phyloP scores from a whole-genome alignment of 2,888 invertebrate genomes.

The Rhodophaea formosa region DNA sequence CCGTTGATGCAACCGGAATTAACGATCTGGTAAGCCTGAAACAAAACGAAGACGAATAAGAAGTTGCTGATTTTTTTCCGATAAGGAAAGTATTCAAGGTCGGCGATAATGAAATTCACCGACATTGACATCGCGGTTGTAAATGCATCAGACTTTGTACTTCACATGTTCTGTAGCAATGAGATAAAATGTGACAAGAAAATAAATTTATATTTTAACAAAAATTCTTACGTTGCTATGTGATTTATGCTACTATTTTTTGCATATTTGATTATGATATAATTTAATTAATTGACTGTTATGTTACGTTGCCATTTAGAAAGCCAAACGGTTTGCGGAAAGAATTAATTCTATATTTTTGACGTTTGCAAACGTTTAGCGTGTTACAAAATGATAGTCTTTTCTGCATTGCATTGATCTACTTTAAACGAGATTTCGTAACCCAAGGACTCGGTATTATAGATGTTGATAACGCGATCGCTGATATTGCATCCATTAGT shows the following conservation, averaged over 20 bases:
- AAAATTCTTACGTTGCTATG: background rate
- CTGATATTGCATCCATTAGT: constrained; percentile 45
- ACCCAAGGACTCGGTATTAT: constrained; percentile 53
- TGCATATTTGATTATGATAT: background rate
- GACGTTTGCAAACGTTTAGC: constrained; percentile 3
- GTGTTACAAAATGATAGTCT: constrained; percentile 25
- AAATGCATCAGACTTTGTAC: background rate
- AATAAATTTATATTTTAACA: no score
- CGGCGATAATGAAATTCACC: constrained; percentile 1
- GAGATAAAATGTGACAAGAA: no score
- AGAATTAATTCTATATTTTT: constrained; percentile 8
- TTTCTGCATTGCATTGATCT: constrained; percentile 33
- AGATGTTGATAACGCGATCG: constrained; percentile 47
- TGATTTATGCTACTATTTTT: background rate
- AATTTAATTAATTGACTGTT: background rate
- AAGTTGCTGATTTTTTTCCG: constrained; percentile 20
- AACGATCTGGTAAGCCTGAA: constrained; percentile 60
- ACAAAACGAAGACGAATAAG: constrained; percentile 43
- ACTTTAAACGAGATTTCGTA: constrained; percentile 48
- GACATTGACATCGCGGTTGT: background rate
- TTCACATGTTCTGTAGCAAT: background rate
- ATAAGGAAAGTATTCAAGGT: constrained; percentile 7
- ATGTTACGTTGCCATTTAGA: background rate
- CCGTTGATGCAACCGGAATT: constrained; percentile 43
- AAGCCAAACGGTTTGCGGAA: constrained; percentile 1